Base-by-base conservation (phyloP, 2,113 vertebrate genomes). In the Periophthalmus modestus region DNA sequence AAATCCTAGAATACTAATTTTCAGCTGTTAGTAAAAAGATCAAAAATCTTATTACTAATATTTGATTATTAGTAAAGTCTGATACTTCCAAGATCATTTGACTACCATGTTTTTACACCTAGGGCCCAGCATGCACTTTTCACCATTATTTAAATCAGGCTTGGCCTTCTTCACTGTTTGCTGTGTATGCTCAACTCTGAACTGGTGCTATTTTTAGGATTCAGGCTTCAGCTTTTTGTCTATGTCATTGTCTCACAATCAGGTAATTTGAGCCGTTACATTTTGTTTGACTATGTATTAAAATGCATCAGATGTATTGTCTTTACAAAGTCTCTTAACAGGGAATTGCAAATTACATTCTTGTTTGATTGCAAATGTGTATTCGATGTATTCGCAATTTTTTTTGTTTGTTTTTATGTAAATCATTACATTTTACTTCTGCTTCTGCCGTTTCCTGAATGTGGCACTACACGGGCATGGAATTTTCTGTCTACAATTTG, bases 131-230 rank as follows among this genome's bases (percentile, higher is more conserved):
- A 79, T 76, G 73, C 80, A 67, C 59, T 82, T 62, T 82, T 83
- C 67, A 73, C 55, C 72, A 75, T 71, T 69, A 81, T 81, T 80
- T 50, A 80, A 83, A 73, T 77, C 0, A 69, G 85, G 70, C 72
- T 15, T 75, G 75, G 77, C 74, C 82, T 39, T 3, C 57, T 69
- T 73, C 81, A 88, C 77, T 73, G 77, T 83, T 91, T 83, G 89
- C 89, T 89, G 91, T 83, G 87, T 72, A 89, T 79, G 86, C 62
- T 65, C 80, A 85, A 85, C 86, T 87, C 84, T 86, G 14, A 89
- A 91, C 84, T 94, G 96, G 96, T 97, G 96, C 97, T 97, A 95
- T 93, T 84, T n/a, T 91, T 91, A 92, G 89, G 89, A 92, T 84
- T 90, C 72, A 71, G 86, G 84, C 81, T 81, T 82, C 82, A 90